Evolutionary conservation across 2,888 invertebrate species (phyloP).

Genomic region (Kuschelorhynchus macadamiae): DNA sequence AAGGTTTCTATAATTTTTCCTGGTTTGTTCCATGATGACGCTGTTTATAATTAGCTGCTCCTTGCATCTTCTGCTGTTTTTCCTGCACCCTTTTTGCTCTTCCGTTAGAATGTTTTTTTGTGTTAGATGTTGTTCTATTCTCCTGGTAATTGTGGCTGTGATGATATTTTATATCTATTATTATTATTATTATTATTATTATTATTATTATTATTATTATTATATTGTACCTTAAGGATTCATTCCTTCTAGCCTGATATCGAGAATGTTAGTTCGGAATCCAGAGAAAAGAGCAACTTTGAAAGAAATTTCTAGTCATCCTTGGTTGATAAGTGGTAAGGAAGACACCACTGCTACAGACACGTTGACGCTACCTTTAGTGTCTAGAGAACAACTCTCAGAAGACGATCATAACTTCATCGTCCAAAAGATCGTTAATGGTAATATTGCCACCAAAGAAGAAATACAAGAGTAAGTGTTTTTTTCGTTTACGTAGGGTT

Average conservation of each 20-base stretch:
- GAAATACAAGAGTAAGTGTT: slow-evolving; percentile 91
- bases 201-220: no score
- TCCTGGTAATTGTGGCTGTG: no score
- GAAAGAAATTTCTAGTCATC: slow-evolving; percentile 88
- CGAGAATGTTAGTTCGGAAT: slow-evolving; percentile 93
- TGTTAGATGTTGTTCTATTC: no score
- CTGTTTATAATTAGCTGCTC: no score
- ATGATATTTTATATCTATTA: no score
- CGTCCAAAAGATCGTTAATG: slow-evolving; percentile 96
- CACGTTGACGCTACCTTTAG: slow-evolving; percentile 81
- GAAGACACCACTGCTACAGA: slow-evolving; percentile 68
- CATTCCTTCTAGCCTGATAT: slow-evolving; percentile 79
- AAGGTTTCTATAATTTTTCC: no score
- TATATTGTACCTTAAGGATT: no score
- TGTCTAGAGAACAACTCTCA: slow-evolving; percentile 90
- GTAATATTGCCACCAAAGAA: slow-evolving; percentile 94
- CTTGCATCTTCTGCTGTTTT: no score
- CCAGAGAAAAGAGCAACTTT: slow-evolving; percentile 92
- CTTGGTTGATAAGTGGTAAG: slow-evolving; percentile 81
- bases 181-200: no score
- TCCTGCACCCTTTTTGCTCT: no score
- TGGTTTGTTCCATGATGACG: no score
- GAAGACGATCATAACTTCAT: slow-evolving; percentile 94
- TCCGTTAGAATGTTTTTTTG: no score
- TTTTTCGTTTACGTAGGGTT: not conserved